Conservation (phyloP, 2,797 vertebrate genomes). For the Clarias laeviceps region DNA sequence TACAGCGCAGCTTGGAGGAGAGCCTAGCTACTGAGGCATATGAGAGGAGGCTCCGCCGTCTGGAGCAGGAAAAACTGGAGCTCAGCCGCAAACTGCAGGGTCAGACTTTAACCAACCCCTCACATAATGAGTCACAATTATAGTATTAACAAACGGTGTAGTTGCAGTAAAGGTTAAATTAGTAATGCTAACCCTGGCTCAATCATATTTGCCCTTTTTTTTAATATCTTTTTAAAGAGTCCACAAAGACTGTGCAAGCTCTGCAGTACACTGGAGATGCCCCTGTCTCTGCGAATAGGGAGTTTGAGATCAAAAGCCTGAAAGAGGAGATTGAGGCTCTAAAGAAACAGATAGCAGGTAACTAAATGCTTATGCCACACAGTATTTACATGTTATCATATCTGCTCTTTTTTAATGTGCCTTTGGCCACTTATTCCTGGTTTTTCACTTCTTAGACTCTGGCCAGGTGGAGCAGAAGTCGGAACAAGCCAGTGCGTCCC, state of each 20-base stretch:
- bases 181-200: background rate
- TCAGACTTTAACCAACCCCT: constrained; percentile 58
- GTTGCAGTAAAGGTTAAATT: background rate
- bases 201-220: background rate
- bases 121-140: background rate
- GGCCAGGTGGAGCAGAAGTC: constrained; percentile 88
- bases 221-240: constrained; percentile 73
- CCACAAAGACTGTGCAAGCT: constrained; percentile 92
- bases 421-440: constrained; percentile 20
- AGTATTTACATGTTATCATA: background rate
- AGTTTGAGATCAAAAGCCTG: constrained; percentile 91
- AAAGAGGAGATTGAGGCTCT: constrained; percentile 94
- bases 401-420: background rate
- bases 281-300: constrained; percentile 81
- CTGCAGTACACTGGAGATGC: constrained; percentile 87
- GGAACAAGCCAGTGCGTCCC: constrained; percentile 83
- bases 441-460: constrained; percentile 75
- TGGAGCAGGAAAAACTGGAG: constrained; percentile 96
- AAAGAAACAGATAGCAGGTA: constrained; percentile 91
- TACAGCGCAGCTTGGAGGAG: constrained; percentile 91
- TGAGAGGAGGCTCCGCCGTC: constrained; percentile 91
- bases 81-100: constrained; percentile 96
- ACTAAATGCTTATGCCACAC: constrained; percentile 14
- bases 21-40: constrained; percentile 96
- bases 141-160: background rate